A percentile compares a stretch with the other conserved stretches of the same genome.
phyloP scores from a whole-genome alignment of 1,140 invertebrate species.

The Sitophilus oryzae region DNA sequence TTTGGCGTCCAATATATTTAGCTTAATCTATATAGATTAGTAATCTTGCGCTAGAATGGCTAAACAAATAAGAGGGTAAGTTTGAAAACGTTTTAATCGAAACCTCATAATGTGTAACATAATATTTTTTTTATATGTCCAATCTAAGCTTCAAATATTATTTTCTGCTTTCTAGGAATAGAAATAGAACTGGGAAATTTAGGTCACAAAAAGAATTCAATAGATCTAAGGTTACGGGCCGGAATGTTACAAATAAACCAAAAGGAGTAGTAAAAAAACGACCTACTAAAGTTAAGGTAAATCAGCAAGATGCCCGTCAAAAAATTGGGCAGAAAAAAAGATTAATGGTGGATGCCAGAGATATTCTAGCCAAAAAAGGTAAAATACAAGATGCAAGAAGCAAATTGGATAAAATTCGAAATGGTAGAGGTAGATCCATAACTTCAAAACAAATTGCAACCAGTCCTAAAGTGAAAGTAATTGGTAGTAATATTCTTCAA shows the following conservation, averaged over 20 bases:
- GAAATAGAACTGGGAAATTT: not conserved
- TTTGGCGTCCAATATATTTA: too few species aligned
- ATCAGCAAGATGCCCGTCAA: constrained; percentile 55
- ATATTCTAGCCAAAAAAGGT: constrained; percentile 60
- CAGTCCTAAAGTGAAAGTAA: constrained; percentile 34
- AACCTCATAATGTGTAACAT: not conserved
- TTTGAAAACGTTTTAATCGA: not conserved
- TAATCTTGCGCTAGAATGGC: constrained; percentile 14
- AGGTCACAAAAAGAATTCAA: constrained; percentile 3
- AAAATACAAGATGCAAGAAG: constrained; percentile 58
- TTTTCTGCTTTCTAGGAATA: not conserved
- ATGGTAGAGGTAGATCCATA: constrained; percentile 17
- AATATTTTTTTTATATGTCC: not conserved
- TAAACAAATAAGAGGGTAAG: constrained; percentile 16
- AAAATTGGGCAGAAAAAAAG: constrained; percentile 66
- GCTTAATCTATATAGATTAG: too few species aligned
- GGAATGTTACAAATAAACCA: not conserved
- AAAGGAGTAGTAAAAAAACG: not conserved
- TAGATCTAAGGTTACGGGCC: not conserved
- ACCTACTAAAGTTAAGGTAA: constrained; percentile 4
- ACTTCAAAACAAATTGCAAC: constrained; percentile 6
- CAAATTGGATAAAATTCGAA: constrained; percentile 51
- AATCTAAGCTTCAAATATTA: constrained; percentile 4
- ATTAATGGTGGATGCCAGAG: constrained; percentile 61
- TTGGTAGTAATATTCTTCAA: constrained; percentile 43